Percentiles rank a stretch among this genome's conserved stretches.
Conservation (phyloP, 1,140 invertebrate species). For the Trichoplusia ni region DNA sequence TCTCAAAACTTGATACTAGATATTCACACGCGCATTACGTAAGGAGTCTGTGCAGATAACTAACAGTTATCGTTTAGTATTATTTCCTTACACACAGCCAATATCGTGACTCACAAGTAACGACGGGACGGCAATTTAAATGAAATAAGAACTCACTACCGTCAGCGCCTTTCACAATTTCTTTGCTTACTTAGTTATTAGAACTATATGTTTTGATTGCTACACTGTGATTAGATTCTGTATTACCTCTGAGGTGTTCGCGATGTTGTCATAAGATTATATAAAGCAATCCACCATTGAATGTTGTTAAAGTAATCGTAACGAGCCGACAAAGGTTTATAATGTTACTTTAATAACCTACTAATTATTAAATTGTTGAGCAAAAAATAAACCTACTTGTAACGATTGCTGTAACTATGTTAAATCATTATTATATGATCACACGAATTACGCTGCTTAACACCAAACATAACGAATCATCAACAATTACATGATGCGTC, state of each 20-base stretch:
- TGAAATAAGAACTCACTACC: conserved; percentile 12
- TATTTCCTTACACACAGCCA: conserved; percentile 18
- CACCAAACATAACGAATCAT: conserved; percentile 1
- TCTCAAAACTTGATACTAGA: no score
- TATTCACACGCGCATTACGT: conserved; percentile 15
- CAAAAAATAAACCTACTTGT: no score
- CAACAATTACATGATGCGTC: conserved; percentile 21
- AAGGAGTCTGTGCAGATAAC: not conserved
- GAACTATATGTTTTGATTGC: conserved; percentile 5
- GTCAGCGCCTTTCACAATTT: conserved; percentile 22
- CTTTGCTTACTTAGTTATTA: not conserved
- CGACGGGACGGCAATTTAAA: conserved; percentile 10
- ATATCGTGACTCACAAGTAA: conserved; percentile 26
- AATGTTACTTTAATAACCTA: no score
- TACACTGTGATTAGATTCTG: conserved; percentile 3
- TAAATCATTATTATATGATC: conserved; percentile 17
- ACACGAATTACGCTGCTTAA: not conserved
- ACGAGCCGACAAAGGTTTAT: no score
- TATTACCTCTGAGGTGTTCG: not conserved
- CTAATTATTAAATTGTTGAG: no score
- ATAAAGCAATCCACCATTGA: not conserved
- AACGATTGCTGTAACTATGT: not conserved
- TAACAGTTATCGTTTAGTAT: conserved; percentile 20
- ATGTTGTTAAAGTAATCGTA: not conserved
- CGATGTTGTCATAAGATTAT: not conserved